Evolutionary conservation across 2,888 invertebrate species (phyloP), one percentile per base, ranked within the genome.

Genomic region (Asteroscopus sphinx): DNA sequence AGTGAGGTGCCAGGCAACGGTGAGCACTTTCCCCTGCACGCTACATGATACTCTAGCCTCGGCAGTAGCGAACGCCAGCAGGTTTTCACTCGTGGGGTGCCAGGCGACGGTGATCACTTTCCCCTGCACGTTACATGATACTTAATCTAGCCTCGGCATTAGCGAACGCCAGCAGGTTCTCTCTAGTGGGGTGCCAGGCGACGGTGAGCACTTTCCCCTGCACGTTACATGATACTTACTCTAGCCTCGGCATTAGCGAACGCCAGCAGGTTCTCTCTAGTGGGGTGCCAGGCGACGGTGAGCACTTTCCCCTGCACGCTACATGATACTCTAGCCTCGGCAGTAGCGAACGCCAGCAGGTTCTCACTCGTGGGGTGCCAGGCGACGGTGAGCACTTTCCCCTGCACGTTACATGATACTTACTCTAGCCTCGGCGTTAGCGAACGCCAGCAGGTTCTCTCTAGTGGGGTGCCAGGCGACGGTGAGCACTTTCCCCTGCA

Each of bases 351-450:
- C 0, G 98, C 98, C 21, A 99, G 83, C 16, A 96, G 78, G 69
- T 96, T 95, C 83, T 98, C 98, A 71, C 93, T 95, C 11, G 93
- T 94, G 0, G 98, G 98, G 93, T 98, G 98, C 98, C 98, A 99
- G 8, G 96, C 95, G 61, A 97, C 94, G 0, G 96, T 90, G 47
- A 96, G 95, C 30, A 98, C 96, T 90, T 97, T n/a, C n/a, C n/a
- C n/a, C n/a, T 97, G 6, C 96, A 40, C 1, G 12, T 40, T 40
- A 26, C 30, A 26, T n/a, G 1, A 25, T 11, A 79, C 88, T 87
- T 84, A 96, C 97, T 80, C 97, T 95, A 39, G 98, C 97, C 87
- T 98, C 98, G 0, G 95, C 95, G 2, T 98, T 98, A 8, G 96
- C 97, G 88, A 96, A 98, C 0, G 98, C 98, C 21, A 99, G 83